Evolutionary conservation across 2,888 invertebrate genomes (phyloP), one percentile per base, ranked within the genome.

Genomic region (Tetheella fluctuosa): DNA sequence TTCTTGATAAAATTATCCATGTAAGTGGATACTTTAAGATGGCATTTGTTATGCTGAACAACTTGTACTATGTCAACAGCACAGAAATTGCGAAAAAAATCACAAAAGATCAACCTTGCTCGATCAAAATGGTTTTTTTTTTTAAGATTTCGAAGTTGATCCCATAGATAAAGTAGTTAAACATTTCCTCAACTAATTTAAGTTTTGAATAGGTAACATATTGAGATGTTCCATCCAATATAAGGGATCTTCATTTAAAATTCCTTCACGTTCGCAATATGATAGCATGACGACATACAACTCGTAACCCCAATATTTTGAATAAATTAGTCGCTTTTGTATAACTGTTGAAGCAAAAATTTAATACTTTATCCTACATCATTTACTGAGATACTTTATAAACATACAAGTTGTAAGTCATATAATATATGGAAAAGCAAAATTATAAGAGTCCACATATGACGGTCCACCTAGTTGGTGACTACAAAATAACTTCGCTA

Each of bases 221-320:
- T n/a, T n/a, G n/a, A n/a, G n/a, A n/a, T n/a, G n/a, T n/a, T n/a
- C n/a, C n/a, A n/a, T n/a, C n/a, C n/a, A n/a, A n/a, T n/a, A n/a
- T n/a, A 39, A 39, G 39, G 39, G 39, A 39, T 39, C 12, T 34
- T 12, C 34, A 15, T 5, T 42, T 42, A 1, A 42, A 48, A 48
- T 48, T 0, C 17, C 3, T 20, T 48, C 20, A 48, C 48, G 48
- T 48, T 48, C 48, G 48, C 48, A 48, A 20, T 42, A 17, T 7
- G 42, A 42, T 48, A 20, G 48, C 48, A 48, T 48, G 48, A 48
- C 48, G 48, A 48, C 48, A 15, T 20, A n/a, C 17, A 15, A 37
- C 3, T 42, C 17, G 20, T 48, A 48, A 48, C 48, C 48, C 48
- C 48, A 48, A 48, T 48, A 10, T 48, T 48, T 1, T 8, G 48